Percentiles rank a stretch among this genome's conserved stretches.
phyloP scores from a whole-genome alignment of 2,113 vertebrate genomes.

The Callospermophilus lateralis region DNA sequence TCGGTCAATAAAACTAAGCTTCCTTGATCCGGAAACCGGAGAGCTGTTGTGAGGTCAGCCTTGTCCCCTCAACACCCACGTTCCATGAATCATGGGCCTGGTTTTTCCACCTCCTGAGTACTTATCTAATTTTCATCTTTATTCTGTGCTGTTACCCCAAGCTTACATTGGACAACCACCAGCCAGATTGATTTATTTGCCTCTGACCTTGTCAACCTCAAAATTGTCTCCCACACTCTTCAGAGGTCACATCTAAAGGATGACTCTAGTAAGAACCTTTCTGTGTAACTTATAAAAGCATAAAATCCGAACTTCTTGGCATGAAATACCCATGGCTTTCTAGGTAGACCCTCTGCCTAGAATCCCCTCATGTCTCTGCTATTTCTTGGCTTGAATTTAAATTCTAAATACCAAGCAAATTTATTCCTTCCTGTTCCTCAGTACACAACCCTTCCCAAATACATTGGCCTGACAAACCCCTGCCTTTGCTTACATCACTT shows the following conservation, averaged over 20 bases:
- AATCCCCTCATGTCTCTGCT: not conserved
- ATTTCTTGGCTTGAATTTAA: not conserved
- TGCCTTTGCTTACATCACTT: not conserved
- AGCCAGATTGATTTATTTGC: not conserved
- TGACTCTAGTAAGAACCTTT: not conserved
- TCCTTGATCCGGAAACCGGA: not conserved
- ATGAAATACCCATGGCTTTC: not conserved
- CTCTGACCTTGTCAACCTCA: not conserved
- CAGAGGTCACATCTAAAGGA: not conserved
- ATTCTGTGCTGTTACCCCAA: not conserved
- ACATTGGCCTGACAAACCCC: not conserved
- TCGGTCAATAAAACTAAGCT: not conserved
- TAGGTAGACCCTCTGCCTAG: not conserved
- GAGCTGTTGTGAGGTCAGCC: not conserved
- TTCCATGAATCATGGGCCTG: not conserved
- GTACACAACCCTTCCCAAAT: not conserved
- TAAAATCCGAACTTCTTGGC: not conserved
- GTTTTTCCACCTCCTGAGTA: not conserved
- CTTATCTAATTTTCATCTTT: not conserved
- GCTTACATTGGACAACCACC: not conserved
- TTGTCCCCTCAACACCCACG: not conserved
- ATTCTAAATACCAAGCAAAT: not conserved
- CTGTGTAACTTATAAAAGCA: not conserved
- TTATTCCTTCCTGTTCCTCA: not conserved
- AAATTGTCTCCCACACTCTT: not conserved